A percentile compares a stretch with the other conserved stretches of the same genome.
Evolutionary conservation across 2,113 vertebrate genomes (phyloP).

Genomic region (Caretta caretta): DNA sequence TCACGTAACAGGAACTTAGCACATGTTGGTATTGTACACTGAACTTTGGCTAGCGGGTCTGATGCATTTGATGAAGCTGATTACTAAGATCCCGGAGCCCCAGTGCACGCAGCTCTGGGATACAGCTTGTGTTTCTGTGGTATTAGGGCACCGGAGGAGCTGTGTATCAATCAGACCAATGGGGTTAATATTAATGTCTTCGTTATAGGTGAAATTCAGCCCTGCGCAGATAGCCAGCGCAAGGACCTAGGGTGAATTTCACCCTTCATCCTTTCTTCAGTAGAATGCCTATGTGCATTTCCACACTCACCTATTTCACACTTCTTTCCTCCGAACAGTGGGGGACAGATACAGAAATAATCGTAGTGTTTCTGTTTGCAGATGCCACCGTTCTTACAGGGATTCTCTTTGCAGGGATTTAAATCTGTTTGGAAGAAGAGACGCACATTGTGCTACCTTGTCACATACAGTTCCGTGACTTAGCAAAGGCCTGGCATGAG

Average conservation of each 20-base stretch:
- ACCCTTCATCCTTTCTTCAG: background rate
- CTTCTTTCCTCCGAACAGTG: conserved; percentile 62
- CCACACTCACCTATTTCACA: conserved; percentile 76
- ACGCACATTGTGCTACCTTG: background rate
- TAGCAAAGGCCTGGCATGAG: background rate
- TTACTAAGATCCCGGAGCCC: background rate
- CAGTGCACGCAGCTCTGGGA: rapidly evolving
- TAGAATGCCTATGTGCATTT: background rate
- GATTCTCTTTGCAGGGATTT: conserved; percentile 73
- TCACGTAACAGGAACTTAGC: background rate
- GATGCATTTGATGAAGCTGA: background rate
- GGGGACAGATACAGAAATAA: conserved; percentile 78
- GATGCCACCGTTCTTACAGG: conserved; percentile 78
- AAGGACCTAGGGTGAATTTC: background rate
- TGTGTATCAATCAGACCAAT: background rate
- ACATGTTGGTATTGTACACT: background rate
- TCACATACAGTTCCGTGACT: background rate
- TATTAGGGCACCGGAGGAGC: rapidly evolving
- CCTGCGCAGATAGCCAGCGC: background rate
- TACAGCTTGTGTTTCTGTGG: rapidly evolving
- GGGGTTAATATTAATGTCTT: background rate
- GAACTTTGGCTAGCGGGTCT: background rate
- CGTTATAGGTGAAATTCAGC: background rate
- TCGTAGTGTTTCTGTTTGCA: conserved; percentile 67
- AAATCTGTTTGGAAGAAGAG: conserved; percentile 61